A percentile compares a stretch with the other conserved stretches of the same genome.
Evolutionary conservation across 2,113 vertebrate species (phyloP).

Genomic region (Campylorhamphus procurvoides): DNA sequence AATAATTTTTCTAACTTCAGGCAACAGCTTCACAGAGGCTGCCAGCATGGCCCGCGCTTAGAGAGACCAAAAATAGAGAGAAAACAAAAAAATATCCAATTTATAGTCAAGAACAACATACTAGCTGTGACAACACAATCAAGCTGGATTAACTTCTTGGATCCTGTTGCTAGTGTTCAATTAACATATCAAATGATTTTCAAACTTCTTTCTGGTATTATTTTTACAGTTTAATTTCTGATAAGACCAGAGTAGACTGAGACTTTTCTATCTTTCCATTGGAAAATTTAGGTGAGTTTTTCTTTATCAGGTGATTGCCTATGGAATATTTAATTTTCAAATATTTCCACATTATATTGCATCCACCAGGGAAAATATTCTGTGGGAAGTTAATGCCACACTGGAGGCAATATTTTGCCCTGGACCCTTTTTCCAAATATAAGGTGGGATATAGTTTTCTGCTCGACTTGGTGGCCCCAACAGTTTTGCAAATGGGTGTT

Average conservation of each 20-base stretch:
- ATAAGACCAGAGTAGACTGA: not conserved
- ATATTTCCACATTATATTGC: not conserved
- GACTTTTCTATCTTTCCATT: not conserved
- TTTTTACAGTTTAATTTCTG: not conserved
- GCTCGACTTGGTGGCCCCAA: not conserved
- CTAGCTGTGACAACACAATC: not conserved
- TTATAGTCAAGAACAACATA: not conserved
- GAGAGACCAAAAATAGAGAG: not conserved
- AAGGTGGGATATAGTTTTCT: not conserved
- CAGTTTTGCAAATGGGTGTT: not conserved
- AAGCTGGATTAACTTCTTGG: not conserved
- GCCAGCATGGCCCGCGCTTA: not conserved
- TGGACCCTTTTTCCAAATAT: not conserved
- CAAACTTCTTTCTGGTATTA: not conserved
- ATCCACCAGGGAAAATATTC: not conserved
- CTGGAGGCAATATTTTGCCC: not conserved
- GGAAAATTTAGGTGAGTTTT: not conserved
- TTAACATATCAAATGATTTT: not conserved
- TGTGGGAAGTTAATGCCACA: not conserved
- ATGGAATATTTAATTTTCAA: not conserved
- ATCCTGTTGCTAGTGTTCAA: not conserved
- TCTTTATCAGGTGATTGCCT: not conserved
- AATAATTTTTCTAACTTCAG: not conserved
- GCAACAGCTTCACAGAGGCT: not conserved
- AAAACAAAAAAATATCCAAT: not conserved